Evolutionary conservation across 1,140 invertebrate species (phyloP).

Genomic region (Linepithema humile): DNA sequence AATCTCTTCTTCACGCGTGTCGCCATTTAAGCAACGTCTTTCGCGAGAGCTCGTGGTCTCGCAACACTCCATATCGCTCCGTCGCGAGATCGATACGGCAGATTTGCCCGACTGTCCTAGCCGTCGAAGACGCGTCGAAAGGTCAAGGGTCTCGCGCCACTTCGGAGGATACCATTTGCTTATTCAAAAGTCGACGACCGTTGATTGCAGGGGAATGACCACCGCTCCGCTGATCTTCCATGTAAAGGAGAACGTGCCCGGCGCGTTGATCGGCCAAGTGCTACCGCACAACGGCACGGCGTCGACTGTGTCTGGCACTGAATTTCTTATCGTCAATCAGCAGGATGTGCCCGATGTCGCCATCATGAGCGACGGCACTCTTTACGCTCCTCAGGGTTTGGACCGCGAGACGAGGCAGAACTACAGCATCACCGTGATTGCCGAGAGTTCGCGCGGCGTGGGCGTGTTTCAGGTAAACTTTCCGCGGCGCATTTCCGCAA

Average conservation of each 20-base stretch:
- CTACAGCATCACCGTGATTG: conserved; percentile 92
- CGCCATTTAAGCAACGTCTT: background rate
- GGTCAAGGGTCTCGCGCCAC: conserved; percentile 26
- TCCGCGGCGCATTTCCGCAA: background rate
- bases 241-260: conserved; percentile 91
- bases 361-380: conserved; percentile 91
- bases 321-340: conserved; percentile 92
- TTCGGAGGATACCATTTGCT: conserved; percentile 13
- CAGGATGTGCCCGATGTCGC: conserved; percentile 91
- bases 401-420: conserved; percentile 91
- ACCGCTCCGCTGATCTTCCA: conserved; percentile 89
- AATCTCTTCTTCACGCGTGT: background rate
- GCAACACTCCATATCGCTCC: background rate
- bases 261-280: conserved; percentile 90
- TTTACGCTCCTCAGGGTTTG: conserved; percentile 90
- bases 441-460: conserved; percentile 89
- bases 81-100: conserved; percentile 24
- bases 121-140: conserved; percentile 23
- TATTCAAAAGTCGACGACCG: conserved; percentile 52
- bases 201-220: conserved; percentile 86
- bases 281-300: conserved; percentile 86
- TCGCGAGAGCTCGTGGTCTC: background rate
- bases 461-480: conserved; percentile 88
- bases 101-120: background rate
- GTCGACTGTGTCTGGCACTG: conserved; percentile 77